These are phyloP conservation scores for Myotis yumanensis DNA, from an alignment of 2,113 vertebrate species.

Conservation along the genomic window DNA sequence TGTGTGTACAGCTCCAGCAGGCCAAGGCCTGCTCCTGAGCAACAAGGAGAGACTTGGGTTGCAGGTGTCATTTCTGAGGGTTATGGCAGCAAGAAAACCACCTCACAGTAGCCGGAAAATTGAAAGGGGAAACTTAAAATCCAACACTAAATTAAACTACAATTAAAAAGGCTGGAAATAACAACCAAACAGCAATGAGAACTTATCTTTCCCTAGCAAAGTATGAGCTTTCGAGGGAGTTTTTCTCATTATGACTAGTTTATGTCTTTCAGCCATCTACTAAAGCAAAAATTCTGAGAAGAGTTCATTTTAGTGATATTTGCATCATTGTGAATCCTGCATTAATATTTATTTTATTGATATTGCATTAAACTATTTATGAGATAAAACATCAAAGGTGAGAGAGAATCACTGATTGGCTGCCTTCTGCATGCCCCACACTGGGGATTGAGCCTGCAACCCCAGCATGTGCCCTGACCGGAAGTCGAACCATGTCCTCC, in stretches of 20 bases:
- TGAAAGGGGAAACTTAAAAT: not conserved
- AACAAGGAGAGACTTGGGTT: not conserved
- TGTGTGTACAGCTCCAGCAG: not conserved
- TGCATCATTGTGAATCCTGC: not conserved
- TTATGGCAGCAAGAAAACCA: not conserved
- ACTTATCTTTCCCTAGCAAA: not conserved
- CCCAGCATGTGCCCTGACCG: too few species aligned
- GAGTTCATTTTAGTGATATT: not conserved
- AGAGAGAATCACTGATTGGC: too few species aligned
- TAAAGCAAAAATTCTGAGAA: not conserved
- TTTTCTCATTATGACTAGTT: not conserved
- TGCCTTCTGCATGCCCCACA: too few species aligned
- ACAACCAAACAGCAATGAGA: too few species aligned
- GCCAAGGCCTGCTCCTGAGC: not conserved
- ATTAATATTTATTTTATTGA: not conserved
- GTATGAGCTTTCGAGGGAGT: fast-evolving
- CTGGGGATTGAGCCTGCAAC: too few species aligned
- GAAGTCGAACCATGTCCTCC: too few species aligned
- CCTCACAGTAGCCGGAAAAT: not conserved
- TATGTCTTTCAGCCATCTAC: not conserved
- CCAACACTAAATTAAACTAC: not conserved
- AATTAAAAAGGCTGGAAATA: not conserved
- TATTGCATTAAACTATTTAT: too few species aligned
- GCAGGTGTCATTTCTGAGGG: not conserved
- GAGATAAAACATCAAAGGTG: too few species aligned